Base-by-base conservation (phyloP, 2,113 vertebrate species). In the Oriolus oriolus region DNA sequence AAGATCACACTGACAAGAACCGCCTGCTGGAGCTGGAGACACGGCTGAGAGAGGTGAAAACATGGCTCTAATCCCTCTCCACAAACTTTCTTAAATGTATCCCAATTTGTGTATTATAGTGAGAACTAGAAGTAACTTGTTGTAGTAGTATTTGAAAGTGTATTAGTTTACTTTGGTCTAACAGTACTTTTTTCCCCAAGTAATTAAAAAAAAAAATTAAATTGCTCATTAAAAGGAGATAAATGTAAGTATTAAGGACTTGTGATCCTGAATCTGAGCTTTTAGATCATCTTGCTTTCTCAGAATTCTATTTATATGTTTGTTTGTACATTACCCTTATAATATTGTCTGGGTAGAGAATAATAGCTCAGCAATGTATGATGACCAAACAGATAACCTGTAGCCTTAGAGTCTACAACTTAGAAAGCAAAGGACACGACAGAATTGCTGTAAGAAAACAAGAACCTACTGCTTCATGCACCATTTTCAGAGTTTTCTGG, bases 1-100 rank as follows among this genome's bases (percentile, higher is more conserved):
- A 99, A 87, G 99, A 99, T 89, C 99, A 99, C 93, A 98, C 97
- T 70, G 99, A 99, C 96, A 99, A 99, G 97, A 99, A 97, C 68
- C 98, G 99, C 5, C 98, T 99, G 50, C 84, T 99, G 96, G 99
- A 99, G 95, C 74, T 99, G 92, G 99, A 99, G 95, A 99, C 98
- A 1, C 97, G 99, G 93, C 97, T 99, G 81, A 78, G 99, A 97
- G 99, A 99, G 99, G 99, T 99, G 94, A 98, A 94, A 65, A 31
- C 6, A 26, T n/a, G 63, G 53, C n/a, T 37, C 91, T 71, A 33
- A 76, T 49, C 60, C 50, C 35, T 12, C 41, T 75, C 45, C 54
- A 39, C 49, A 60, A 71, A 44, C 39, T 73, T 39, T n/a, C 18
- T n/a, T 41, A 50, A 77, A 52, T 84, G 21, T 13, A 41, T 19